These are phyloP conservation scores for Pocillopora damicornis DNA, from an alignment of 64 coral and sea anemone species.

Conservation along the genomic window DNA sequence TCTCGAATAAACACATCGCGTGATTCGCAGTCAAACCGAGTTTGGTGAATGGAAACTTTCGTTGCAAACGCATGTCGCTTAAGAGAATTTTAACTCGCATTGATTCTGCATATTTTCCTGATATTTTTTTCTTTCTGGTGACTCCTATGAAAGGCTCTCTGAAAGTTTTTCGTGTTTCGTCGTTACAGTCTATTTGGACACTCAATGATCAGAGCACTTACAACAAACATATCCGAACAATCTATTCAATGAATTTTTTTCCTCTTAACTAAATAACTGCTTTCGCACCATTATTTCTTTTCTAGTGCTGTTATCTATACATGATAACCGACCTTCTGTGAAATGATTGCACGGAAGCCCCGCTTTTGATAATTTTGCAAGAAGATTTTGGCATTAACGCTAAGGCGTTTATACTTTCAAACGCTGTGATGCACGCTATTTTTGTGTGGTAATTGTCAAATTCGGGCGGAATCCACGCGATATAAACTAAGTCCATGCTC, in stretches of 20 bases:
- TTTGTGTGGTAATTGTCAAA: slow-evolving; percentile 10
- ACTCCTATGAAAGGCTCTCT: slow-evolving; percentile 18
- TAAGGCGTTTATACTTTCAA: slow-evolving; percentile 25
- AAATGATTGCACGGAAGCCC: not conserved
- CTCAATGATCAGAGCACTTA: not conserved
- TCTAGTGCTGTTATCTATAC: slow-evolving; percentile 4
- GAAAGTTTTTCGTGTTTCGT: not conserved
- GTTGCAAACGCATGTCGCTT: not conserved
- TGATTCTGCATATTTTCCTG: not conserved
- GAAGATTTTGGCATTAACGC: slow-evolving; percentile 24
- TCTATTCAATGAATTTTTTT: slow-evolving; percentile 1
- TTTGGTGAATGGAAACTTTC: not conserved
- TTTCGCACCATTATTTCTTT: slow-evolving; percentile 6
- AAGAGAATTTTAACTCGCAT: not conserved
- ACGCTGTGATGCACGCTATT: not conserved
- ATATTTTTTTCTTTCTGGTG: slow-evolving; percentile 7
- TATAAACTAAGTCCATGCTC: not conserved
- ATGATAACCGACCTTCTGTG: not conserved
- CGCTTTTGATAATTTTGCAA: not conserved
- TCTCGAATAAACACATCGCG: slow-evolving; percentile 3
- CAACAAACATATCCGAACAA: not conserved
- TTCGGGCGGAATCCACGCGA: slow-evolving; percentile 11
- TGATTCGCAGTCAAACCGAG: not conserved
- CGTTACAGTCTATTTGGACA: not conserved
- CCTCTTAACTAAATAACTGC: not conserved